Conservation (phyloP, 2,888 invertebrate species). For the Sinodicranocentrus sp. region DNA sequence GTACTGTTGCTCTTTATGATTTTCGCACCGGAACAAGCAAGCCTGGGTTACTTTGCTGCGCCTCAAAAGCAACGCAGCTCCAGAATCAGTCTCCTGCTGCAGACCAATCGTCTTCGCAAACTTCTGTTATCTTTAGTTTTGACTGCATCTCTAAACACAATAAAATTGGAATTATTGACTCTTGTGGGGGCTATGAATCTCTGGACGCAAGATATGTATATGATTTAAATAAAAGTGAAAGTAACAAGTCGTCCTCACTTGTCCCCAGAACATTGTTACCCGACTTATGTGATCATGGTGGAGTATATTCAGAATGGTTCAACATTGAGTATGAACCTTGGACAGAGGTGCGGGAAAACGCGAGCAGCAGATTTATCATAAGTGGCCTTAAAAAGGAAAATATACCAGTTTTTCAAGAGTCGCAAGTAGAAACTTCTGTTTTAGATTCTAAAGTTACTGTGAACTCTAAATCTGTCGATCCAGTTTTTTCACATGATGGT, state of each 20-base stretch:
- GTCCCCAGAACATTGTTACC: constrained; percentile 48
- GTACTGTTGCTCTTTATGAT: constrained; percentile 69
- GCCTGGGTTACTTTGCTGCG: constrained; percentile 36
- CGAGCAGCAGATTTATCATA: constrained; percentile 70
- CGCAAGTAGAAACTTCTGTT: too few species aligned
- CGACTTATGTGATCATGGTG: constrained; percentile 36
- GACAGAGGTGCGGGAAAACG: constrained; percentile 61
- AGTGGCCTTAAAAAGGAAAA: constrained; percentile 73
- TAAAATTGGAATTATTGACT: constrained; percentile 70
- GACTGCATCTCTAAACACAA: constrained; percentile 59
- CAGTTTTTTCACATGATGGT: constrained; percentile 75
- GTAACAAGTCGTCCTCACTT: background rate
- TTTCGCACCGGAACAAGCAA: constrained; percentile 43
- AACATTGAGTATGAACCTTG: constrained; percentile 73
- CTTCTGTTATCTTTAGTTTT: constrained; percentile 62
- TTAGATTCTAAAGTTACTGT: constrained; percentile 16
- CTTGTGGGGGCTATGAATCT: constrained; percentile 72
- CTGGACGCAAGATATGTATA: constrained; percentile 62
- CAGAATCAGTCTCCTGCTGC: constrained; percentile 17
- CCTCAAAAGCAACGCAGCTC: constrained; percentile 59
- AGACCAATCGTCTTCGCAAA: background rate
- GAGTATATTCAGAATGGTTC: constrained; percentile 69
- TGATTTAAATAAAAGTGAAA: background rate
- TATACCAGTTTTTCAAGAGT: constrained; percentile 70
- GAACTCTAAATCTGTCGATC: constrained; percentile 37